Evolutionary conservation across 2,113 vertebrate genomes (phyloP), one percentile per base, ranked within the genome.

Genomic region (Trematomus loennbergii): DNA sequence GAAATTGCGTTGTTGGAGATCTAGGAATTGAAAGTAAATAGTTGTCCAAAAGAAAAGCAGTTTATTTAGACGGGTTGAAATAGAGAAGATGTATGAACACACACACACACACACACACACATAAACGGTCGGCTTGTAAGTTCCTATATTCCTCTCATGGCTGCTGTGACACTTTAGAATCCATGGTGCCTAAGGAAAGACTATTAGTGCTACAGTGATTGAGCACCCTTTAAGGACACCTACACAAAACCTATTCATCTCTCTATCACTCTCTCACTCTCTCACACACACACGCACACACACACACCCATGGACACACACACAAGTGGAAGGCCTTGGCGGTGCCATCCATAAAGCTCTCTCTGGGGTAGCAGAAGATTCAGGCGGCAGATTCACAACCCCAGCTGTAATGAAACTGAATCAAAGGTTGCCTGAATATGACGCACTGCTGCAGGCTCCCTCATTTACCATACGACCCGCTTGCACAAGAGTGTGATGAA

Each of bases 331-430:
- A 16, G 58, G 84, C 85, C 79, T 84, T 83, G 75, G 62, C 13
- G 8, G 40, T 82, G 61, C 77, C 66, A 89, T 88, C 86, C 52
- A 88, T 91, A 81, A 89, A 79, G 75, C 87, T 87, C 73, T 72
- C 62, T 69, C 65, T 52, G 59, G 72, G 65, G 68, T 65, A 36
- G 76, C 59, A 45, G 71, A 12, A 71, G 71, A 84, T 88, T 82
- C 65, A 78, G 73, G 62, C 86, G 88, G 91, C 81, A 84, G 89
- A 89, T 89, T 91, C 79, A 93, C 75, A 84, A 82, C 90, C 81
- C 43, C 65, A 68, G 76, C 84, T 80, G 82, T 86, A 88, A 91
- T 87, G 78, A 89, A 92, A 87, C 82, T 69, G 79, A 91, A 85
- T 89, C 82, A 84, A 86, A 85, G 57, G 79, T 65, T 55, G 61